phyloP scores from a whole-genome alignment of 2,113 vertebrate species.

The Pachyramphus minor region DNA sequence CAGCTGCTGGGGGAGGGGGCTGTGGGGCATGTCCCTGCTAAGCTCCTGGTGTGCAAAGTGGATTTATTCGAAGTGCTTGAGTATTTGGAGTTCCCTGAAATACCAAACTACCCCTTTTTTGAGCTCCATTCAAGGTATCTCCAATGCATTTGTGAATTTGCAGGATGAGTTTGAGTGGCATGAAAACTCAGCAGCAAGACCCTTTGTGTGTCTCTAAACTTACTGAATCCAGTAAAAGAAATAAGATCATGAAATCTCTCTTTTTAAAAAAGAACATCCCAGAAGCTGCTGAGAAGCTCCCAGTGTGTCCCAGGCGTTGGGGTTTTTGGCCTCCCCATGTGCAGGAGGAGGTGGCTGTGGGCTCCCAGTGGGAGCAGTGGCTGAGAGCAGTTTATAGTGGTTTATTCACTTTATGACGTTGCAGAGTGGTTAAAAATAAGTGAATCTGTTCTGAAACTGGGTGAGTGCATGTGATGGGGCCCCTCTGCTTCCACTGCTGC shows the following conservation, averaged over 20 bases:
- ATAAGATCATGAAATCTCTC: fast-evolving
- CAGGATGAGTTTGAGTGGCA: neutral
- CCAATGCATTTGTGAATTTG: neutral
- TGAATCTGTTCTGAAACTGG: neutral
- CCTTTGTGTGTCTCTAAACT: neutral
- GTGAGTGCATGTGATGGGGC: neutral
- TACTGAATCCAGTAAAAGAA: neutral
- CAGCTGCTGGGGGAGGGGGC: neutral
- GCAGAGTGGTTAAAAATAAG: neutral
- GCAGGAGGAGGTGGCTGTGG: too few relatives aligned
- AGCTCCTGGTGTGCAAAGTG: neutral
- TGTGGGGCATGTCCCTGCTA: neutral
- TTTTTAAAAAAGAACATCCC: too few relatives aligned
- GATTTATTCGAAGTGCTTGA: neutral
- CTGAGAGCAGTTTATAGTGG: neutral
- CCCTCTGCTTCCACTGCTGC: neutral
- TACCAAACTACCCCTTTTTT: neutral
- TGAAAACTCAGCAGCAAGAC: neutral
- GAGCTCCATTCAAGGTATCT: neutral
- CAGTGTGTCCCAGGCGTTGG: fast-evolving
- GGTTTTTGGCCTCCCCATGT: fast-evolving
- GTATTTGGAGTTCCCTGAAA: neutral
- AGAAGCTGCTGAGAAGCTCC: neutral
- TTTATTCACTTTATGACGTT: neutral
- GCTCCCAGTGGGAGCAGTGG: neutral